phyloP scores from a whole-genome alignment of 2,888 invertebrate genomes.

The Hydriomena furcata region DNA sequence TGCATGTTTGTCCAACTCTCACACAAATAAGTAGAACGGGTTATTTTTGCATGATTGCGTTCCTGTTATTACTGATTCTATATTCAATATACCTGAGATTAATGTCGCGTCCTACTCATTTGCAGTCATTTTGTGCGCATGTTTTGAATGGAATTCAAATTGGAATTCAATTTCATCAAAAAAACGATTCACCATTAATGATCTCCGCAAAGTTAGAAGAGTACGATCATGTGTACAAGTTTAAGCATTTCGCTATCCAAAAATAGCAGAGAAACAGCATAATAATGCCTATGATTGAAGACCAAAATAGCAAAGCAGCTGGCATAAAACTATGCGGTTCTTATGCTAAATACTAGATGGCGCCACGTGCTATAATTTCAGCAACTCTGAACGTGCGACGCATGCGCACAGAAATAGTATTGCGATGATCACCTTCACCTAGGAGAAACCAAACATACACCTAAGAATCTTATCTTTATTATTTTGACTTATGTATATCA shows the following conservation, averaged over 20 bases:
- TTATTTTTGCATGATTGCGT: too few relatives aligned
- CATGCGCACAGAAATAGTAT: slow-evolving; percentile 77
- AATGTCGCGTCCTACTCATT: too few relatives aligned
- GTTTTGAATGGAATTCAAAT: not conserved
- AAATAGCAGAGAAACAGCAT: slow-evolving; percentile 43
- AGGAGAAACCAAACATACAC: slow-evolving; percentile 58
- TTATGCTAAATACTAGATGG: slow-evolving; percentile 69
- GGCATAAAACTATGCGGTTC: slow-evolving; percentile 57
- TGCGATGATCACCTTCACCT: slow-evolving; percentile 79
- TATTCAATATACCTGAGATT: too few relatives aligned
- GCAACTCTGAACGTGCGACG: slow-evolving; percentile 55
- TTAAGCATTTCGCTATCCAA: slow-evolving; percentile 17
- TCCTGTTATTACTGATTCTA: too few relatives aligned
- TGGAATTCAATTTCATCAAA: not conserved
- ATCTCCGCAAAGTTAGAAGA: not conserved
- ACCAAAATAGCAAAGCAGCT: slow-evolving; percentile 75
- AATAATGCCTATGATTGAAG: slow-evolving; percentile 47
- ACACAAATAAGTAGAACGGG: too few relatives aligned
- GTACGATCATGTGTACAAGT: not conserved
- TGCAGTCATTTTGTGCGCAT: too few relatives aligned
- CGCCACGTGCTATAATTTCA: slow-evolving; percentile 52
- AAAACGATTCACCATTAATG: not conserved
- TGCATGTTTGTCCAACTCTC: too few relatives aligned
- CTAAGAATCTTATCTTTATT: slow-evolving; percentile 13
- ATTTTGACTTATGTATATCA: slow-evolving; percentile 1